These are phyloP conservation scores for Drosophila longiperda DNA, from an alignment of 2,888 invertebrate species.

Conservation along the genomic window DNA sequence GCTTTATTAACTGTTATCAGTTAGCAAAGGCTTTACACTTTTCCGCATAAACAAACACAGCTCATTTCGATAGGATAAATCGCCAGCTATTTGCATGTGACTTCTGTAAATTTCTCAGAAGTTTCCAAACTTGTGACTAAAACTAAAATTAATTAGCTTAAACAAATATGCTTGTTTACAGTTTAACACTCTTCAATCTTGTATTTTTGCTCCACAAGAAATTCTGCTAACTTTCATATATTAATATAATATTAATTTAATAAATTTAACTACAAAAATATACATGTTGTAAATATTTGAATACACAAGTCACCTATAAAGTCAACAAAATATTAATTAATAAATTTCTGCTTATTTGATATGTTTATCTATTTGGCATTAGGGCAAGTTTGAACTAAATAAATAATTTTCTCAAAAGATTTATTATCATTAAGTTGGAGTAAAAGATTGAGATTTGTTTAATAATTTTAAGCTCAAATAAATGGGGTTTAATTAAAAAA, in stretches of 20 bases:
- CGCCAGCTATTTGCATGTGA: background rate
- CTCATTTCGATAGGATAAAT: constrained; percentile 11
- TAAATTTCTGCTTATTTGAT: constrained; percentile 30
- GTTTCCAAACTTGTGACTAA: background rate
- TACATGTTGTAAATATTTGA: background rate
- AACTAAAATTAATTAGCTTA: constrained; percentile 22
- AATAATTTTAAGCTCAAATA: constrained; percentile 6
- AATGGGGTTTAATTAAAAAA: constrained; percentile 30
- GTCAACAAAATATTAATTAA: constrained; percentile 38
- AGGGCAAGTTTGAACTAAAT: background rate
- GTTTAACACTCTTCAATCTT: background rate
- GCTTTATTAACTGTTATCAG: constrained; percentile 22
- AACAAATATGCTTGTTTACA: background rate
- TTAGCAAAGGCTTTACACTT: constrained; percentile 17
- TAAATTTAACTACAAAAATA: constrained; percentile 28
- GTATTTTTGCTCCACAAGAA: background rate
- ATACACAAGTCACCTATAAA: constrained; percentile 27
- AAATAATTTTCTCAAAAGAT: constrained; percentile 5
- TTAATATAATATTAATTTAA: background rate
- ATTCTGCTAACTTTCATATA: too few relatives aligned
- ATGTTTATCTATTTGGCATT: constrained; percentile 10
- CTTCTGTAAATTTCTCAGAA: background rate
- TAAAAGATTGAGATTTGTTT: constrained; percentile 3
- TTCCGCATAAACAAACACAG: constrained; percentile 22
- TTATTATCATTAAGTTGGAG: background rate